These are phyloP conservation scores for Listronotus oregonensis DNA, from an alignment of 1,140 invertebrate genomes.

Conservation along the genomic window DNA sequence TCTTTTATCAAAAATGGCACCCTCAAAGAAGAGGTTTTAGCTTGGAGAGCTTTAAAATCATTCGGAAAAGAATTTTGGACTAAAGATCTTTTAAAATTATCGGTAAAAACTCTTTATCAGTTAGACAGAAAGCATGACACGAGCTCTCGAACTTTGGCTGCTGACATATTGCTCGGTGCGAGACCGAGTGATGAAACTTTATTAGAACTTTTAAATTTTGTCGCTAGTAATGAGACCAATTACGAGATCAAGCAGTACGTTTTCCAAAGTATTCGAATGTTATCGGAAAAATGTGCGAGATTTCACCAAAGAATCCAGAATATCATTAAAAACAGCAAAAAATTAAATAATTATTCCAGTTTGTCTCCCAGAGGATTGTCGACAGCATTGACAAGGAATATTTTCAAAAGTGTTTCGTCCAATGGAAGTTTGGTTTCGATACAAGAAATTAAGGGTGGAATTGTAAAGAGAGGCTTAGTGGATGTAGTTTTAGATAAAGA, in stretches of 20 bases:
- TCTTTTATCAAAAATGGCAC: conserved; percentile 57
- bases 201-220: conserved; percentile 61
- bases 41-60: conserved; percentile 68
- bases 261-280: conserved; percentile 66
- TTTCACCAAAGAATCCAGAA: conserved; percentile 57
- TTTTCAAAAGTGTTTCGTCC: conserved; percentile 63
- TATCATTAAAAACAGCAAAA: conserved; percentile 55
- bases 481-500: conserved; percentile 69
- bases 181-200: conserved; percentile 61
- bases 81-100: conserved; percentile 58
- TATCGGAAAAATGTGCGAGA: conserved; percentile 59
- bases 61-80: conserved; percentile 60
- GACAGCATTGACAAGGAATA: conserved; percentile 69
- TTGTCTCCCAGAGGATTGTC: conserved; percentile 71
- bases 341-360: conserved; percentile 70
- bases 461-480: conserved; percentile 77
- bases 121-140: conserved; percentile 67
- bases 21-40: conserved; percentile 62
- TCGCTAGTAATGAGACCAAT: conserved; percentile 60
- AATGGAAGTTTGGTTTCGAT: conserved; percentile 75
- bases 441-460: conserved; percentile 75
- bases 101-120: conserved; percentile 69
- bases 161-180: conserved; percentile 72
- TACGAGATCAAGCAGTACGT: conserved; percentile 73
- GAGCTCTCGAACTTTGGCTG: conserved; percentile 71